Conservation (phyloP, 2,888 invertebrate species). For the Philonicus albiceps region DNA sequence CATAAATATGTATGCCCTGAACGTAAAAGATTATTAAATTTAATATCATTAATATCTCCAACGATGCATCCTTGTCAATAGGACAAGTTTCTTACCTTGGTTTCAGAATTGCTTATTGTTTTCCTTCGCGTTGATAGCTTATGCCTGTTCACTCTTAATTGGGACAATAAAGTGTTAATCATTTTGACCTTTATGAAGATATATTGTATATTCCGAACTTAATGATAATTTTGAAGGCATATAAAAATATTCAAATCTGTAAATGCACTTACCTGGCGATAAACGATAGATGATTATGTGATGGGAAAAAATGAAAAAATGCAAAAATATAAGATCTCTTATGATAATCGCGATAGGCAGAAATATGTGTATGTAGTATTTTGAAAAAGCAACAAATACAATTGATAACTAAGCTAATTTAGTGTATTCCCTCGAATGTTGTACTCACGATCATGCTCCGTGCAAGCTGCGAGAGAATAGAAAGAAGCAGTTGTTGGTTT, state of each 20-base stretch:
- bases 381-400: slow-evolving; percentile 13
- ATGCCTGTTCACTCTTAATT: not conserved
- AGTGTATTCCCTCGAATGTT: slow-evolving; percentile 54
- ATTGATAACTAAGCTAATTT: not conserved
- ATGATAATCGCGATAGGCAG: not conserved
- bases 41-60: not conserved
- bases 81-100: not conserved
- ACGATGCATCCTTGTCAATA: not conserved
- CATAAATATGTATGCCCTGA: not conserved
- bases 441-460: slow-evolving; percentile 91
- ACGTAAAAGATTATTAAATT: not conserved
- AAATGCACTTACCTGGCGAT: not conserved
- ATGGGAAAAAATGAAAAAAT: not conserved
- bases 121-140: not conserved
- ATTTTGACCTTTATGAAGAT: not conserved
- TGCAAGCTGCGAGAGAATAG: slow-evolving; percentile 74
- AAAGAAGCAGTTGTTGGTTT: slow-evolving; percentile 50
- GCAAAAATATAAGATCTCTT: not conserved
- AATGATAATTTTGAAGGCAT: not conserved
- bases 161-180: not conserved
- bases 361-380: not conserved
- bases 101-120: not conserved
- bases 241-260: not conserved
- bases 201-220: not conserved
- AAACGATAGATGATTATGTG: not conserved